A percentile compares a stretch with the other conserved stretches of the same genome.
Conservation (phyloP, 2,888 invertebrate genomes). For the Dynastes tityus region DNA sequence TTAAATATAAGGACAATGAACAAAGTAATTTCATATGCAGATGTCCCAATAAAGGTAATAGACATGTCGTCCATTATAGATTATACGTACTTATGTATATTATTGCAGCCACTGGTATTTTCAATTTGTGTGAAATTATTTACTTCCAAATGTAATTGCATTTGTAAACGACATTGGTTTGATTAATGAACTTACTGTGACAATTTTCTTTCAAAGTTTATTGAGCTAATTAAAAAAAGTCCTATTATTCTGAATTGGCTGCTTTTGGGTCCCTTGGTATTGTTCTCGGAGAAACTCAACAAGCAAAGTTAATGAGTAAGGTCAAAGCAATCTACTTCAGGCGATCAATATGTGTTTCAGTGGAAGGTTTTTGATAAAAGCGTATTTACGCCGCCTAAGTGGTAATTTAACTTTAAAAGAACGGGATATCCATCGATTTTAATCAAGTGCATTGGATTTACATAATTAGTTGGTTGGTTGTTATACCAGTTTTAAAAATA, state of each 20-base stretch:
- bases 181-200: background rate
- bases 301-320: constrained; percentile 57
- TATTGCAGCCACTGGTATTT: too few species aligned
- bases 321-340: constrained; percentile 54
- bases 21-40: too few species aligned
- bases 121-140: too few species aligned
- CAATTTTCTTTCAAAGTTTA: constrained; percentile 14
- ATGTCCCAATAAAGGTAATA: too few species aligned
- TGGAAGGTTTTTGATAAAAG: constrained; percentile 55
- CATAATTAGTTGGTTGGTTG: background rate
- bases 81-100: too few species aligned
- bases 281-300: constrained; percentile 54
- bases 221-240: constrained; percentile 17
- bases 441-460: background rate
- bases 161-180: too few species aligned
- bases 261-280: constrained; percentile 18
- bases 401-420: constrained; percentile 23
- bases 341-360: constrained; percentile 55
- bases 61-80: too few species aligned
- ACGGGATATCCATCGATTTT: constrained; percentile 17
- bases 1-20: too few species aligned
- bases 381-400: constrained; percentile 51
- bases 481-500: too few species aligned
- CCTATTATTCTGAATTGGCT: constrained; percentile 26
- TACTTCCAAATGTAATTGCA: too few species aligned